phyloP scores from a whole-genome alignment of 2,888 invertebrate genomes.

The Pteria penguin region DNA sequence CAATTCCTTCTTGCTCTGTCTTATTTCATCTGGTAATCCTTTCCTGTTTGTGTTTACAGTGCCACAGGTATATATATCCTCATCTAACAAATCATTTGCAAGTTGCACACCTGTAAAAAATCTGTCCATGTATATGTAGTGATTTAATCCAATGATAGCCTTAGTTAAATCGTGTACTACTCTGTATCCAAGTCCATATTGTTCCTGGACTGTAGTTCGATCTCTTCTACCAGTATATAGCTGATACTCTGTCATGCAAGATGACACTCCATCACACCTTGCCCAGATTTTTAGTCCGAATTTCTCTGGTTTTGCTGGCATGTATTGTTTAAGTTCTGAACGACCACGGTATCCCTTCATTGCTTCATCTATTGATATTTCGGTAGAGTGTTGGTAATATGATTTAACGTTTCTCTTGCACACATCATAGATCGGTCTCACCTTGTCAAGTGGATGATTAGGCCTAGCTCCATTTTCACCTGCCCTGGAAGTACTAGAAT shows the following conservation, averaged over 20 bases:
- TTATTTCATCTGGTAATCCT: neutral
- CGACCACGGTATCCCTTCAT: too few species aligned
- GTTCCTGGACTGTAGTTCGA: neutral
- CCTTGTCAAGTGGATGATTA: too few species aligned
- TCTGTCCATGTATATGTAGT: conserved; percentile 9
- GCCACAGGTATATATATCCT: conserved; percentile 12
- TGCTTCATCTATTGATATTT: conserved; percentile 14
- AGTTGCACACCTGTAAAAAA: conserved; percentile 9
- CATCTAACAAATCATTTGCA: neutral
- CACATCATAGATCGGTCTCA: conserved; percentile 12
- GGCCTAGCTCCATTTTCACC: too few species aligned
- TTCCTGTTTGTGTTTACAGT: too few species aligned
- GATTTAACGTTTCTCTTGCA: too few species aligned
- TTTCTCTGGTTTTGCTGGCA: conserved; percentile 16
- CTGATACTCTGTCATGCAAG: neutral
- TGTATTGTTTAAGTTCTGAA: too few species aligned
- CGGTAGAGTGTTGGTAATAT: conserved; percentile 5
- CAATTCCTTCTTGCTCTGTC: conserved; percentile 1
- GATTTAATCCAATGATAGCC: neutral
- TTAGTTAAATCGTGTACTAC: too few species aligned
- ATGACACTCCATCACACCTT: neutral
- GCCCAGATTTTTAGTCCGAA: conserved; percentile 19
- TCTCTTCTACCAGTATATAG: conserved; percentile 13
- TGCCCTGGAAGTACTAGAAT: neutral
- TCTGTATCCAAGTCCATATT: too few species aligned